Evolutionary conservation across 1,140 invertebrate species (phyloP).

Genomic region (Drosophila pectinifera): DNA sequence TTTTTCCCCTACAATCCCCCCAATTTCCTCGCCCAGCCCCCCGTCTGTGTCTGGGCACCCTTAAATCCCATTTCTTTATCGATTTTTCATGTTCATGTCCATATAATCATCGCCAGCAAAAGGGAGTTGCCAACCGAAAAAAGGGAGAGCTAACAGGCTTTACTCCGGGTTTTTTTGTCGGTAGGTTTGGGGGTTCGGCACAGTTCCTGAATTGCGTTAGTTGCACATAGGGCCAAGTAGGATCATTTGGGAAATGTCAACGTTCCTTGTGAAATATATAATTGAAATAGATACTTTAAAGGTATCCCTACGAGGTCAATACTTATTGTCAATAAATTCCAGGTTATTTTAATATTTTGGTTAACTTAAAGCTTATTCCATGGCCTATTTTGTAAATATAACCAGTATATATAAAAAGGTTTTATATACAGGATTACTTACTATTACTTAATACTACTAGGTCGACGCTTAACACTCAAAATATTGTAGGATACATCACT

Average conservation of each 20-base stretch:
- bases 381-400: no score
- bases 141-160: conserved; percentile 36
- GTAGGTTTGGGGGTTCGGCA: conserved; percentile 24
- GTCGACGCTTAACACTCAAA: no score
- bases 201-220: conserved; percentile 48
- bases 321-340: background rate
- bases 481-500: no score
- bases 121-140: conserved; percentile 51
- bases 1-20: conserved; percentile 18
- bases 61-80: conserved; percentile 83
- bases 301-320: background rate
- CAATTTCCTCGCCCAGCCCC: background rate
- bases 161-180: background rate
- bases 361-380: background rate
- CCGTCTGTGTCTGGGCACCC: conserved; percentile 67
- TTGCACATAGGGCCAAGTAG: conserved; percentile 3
- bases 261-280: background rate
- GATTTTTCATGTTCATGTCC: conserved; percentile 79
- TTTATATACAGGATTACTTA: no score
- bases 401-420: no score
- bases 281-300: background rate
- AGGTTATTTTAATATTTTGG: background rate
- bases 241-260: conserved; percentile 7
- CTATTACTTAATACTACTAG: no score
- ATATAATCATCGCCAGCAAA: conserved; percentile 47